These are phyloP conservation scores for Coturnix japonica DNA, from an alignment of 2,113 vertebrate genomes.

Conservation along the genomic window DNA sequence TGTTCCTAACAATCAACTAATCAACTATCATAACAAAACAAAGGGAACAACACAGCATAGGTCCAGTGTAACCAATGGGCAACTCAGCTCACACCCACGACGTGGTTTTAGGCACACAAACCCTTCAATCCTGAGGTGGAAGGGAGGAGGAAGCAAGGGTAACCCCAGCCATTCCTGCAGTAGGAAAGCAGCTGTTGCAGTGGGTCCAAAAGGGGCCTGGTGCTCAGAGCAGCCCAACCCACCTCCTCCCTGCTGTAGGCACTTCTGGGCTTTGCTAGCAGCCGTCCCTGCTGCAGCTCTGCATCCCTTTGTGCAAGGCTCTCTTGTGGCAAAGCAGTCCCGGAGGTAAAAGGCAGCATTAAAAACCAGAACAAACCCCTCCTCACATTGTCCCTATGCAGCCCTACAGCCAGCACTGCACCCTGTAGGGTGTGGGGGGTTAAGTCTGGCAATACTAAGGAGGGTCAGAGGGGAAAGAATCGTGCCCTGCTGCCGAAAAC, in stretches of 20 bases:
- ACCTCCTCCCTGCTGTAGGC: background rate
- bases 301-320: constrained; percentile 4
- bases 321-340: background rate
- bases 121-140: background rate
- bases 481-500: constrained; percentile 30
- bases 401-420: background rate
- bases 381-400: background rate
- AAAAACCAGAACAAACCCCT: background rate
- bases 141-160: background rate
- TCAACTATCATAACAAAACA: background rate
- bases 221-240: background rate
- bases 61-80: background rate
- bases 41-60: background rate
- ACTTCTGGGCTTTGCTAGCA: background rate
- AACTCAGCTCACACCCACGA: background rate
- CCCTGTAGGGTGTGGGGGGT: background rate
- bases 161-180: background rate
- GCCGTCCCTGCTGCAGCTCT: background rate
- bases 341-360: constrained; percentile 20
- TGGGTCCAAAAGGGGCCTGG: background rate
- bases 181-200: constrained; percentile 23
- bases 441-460: background rate
- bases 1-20: background rate
- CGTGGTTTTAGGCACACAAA: background rate
- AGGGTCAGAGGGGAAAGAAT: constrained; percentile 27